These are phyloP conservation scores for Megaceryle torquata DNA, from an alignment of 2,113 vertebrate genomes.

Conservation along the genomic window DNA sequence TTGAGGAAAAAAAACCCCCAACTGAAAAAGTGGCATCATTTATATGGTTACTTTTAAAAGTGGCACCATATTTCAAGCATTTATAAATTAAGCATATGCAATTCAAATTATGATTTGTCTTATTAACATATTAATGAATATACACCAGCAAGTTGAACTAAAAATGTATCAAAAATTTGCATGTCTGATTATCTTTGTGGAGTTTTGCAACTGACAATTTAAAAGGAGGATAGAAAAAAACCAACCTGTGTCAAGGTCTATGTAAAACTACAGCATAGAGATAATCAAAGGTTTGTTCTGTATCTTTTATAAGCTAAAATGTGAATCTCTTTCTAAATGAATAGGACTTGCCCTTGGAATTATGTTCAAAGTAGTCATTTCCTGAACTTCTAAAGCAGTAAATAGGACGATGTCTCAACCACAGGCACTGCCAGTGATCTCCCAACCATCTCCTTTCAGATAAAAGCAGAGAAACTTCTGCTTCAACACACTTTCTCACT, in stretches of 20 bases:
- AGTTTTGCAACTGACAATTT: conserved; percentile 13
- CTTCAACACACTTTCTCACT: neutral
- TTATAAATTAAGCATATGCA: conserved; percentile 35
- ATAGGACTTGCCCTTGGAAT: neutral
- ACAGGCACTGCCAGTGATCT: neutral
- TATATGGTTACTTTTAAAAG: neutral
- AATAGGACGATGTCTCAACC: neutral
- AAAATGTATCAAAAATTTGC: conserved; percentile 37
- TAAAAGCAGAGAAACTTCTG: neutral
- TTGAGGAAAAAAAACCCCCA: neutral
- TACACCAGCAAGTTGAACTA: neutral
- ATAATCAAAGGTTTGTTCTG: conserved; percentile 10
- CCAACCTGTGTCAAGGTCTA: neutral
- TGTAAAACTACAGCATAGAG: conserved; percentile 9
- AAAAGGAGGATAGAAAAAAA: neutral
- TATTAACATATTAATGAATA: conserved; percentile 57
- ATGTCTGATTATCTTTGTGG: conserved; percentile 36
- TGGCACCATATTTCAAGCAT: neutral
- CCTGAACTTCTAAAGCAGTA: neutral
- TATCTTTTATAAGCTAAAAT: neutral
- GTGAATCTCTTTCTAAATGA: neutral
- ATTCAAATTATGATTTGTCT: conserved; percentile 19
- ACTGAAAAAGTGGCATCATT: neutral
- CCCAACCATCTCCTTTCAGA: neutral
- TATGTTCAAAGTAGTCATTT: neutral